Base-by-base conservation (phyloP, 2,113 vertebrate genomes). In the Notothenia coriiceps region DNA sequence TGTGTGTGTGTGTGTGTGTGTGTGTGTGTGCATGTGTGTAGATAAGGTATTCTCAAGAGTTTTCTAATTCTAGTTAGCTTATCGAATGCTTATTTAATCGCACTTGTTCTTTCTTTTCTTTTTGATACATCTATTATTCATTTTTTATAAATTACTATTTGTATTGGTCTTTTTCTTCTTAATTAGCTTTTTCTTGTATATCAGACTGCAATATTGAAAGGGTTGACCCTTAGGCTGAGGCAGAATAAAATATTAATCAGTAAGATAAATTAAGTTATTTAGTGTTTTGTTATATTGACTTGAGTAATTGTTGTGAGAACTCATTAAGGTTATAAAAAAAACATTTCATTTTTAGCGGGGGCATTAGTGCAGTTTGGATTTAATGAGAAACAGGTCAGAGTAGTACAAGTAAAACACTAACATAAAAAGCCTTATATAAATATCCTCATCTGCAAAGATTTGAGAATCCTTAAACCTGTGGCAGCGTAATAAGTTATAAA, bases 51-150 rank as follows among this genome's bases (percentile, higher is more conserved):
- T 55, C 40, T 61, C 63, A 51, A 43, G 2, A 22, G 60, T 60
- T 50, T 35, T 69, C 10, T 5, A 6, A 64, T 76, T 66, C 35
- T 51, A 29, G 15, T 18, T 25, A 13, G 1, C 6, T 55, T 1
- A 68, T 47, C 5, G 50, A 8, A 69, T 56, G 35, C 33, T 69
- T 82, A 52, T 66, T 77, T n/a, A 29, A 61, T 40, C 6, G 2
- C 25, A 50, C 8, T 20, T 47, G 50, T 57, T 63, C 51, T 29
- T 74, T 64, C 2, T 0, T 7, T 55, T 12, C 55, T 29, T 14
- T 2, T 67, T 71, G 4, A 57, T 29, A 29, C 29, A 14, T 59
- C 40, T 22, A 47, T 59, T 8, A 22, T 10, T 47, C 40, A 57
- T 68, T 20, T 10, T 47, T 10, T 1, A 49, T 60, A 22, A 17